Percentiles rank a stretch among this genome's conserved stretches.
Conservation (phyloP, 2,888 invertebrate genomes). For the Cyclophora punctaria region DNA sequence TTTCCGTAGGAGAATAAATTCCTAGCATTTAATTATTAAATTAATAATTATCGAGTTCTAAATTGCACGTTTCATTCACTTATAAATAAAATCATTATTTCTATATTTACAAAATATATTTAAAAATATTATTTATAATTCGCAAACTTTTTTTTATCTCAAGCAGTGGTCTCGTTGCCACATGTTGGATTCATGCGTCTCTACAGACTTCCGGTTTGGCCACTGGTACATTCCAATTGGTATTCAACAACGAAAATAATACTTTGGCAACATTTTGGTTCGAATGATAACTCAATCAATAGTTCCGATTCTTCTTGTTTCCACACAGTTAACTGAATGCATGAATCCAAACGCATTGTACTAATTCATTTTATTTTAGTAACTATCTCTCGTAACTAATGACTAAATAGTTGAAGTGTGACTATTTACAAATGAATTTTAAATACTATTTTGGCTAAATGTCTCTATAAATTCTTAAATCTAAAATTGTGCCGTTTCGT, state of each 20-base stretch:
- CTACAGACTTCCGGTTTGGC: too few relatives aligned
- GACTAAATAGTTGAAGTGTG: constrained; percentile 55
- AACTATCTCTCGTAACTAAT: constrained; percentile 45
- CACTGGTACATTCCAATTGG: constrained; percentile 9
- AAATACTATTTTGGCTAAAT: constrained; percentile 71
- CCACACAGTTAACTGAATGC: constrained; percentile 17
- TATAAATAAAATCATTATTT: constrained; percentile 27
- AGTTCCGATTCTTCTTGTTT: neutral
- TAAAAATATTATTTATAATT: constrained; percentile 67
- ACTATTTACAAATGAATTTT: constrained; percentile 63
- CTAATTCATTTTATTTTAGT: constrained; percentile 56
- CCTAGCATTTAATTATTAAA: constrained; percentile 50
- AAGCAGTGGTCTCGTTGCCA: constrained; percentile 37
- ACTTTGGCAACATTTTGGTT: constrained; percentile 24
- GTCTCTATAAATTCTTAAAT: constrained; percentile 62
- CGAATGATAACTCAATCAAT: neutral
- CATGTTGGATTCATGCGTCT: constrained; percentile 40
- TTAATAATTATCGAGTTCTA: constrained; percentile 53
- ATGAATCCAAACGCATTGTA: constrained; percentile 57
- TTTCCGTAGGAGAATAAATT: constrained; percentile 35
- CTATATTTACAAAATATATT: constrained; percentile 71
- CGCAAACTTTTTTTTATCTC: constrained; percentile 43
- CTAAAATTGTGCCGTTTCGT: constrained; percentile 68
- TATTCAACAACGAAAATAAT: constrained; percentile 16
- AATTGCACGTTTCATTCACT: constrained; percentile 62